These are phyloP conservation scores for Portevinia maculata DNA, from an alignment of 2,888 invertebrate genomes.

Conservation along the genomic window DNA sequence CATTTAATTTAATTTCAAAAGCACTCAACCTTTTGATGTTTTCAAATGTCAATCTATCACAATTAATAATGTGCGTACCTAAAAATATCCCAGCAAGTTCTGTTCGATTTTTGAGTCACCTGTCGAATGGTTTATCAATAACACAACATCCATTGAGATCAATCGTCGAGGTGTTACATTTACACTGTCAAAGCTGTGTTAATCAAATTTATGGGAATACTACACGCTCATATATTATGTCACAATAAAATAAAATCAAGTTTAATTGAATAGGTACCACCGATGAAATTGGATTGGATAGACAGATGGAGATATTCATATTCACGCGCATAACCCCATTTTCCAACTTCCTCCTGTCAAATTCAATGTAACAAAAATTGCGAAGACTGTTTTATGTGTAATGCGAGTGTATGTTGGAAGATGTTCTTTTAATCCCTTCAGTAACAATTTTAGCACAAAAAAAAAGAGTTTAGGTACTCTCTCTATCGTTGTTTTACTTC, in stretches of 20 bases:
- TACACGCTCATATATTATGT: constrained; percentile 1
- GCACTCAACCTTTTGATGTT: too few species aligned
- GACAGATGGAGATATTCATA: constrained; percentile 8
- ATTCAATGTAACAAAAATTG: constrained; percentile 55
- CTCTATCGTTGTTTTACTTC: too few species aligned
- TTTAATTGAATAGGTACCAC: not conserved
- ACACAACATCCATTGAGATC: constrained; percentile 10
- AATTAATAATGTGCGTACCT: not conserved
- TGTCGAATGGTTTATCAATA: not conserved
- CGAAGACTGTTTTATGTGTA: constrained; percentile 2
- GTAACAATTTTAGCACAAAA: constrained; percentile 39
- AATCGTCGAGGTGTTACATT: constrained; percentile 9
- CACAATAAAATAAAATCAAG: constrained; percentile 27
- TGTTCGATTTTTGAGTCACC: constrained; percentile 5
- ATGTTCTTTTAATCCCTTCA: constrained; percentile 59
- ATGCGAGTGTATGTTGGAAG: constrained; percentile 46
- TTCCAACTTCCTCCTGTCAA: constrained; percentile 60
- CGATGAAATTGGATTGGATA: not conserved
- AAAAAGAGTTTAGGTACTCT: too few species aligned
- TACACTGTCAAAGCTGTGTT: constrained; percentile 8
- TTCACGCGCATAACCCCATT: constrained; percentile 35
- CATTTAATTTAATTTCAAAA: too few species aligned
- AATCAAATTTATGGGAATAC: constrained; percentile 43
- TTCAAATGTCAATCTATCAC: not conserved
- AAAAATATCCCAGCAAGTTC: too few species aligned